Evolutionary conservation across 2,888 invertebrate species (phyloP), one percentile per base, ranked within the genome.

Genomic region (Tholera decimalis): DNA sequence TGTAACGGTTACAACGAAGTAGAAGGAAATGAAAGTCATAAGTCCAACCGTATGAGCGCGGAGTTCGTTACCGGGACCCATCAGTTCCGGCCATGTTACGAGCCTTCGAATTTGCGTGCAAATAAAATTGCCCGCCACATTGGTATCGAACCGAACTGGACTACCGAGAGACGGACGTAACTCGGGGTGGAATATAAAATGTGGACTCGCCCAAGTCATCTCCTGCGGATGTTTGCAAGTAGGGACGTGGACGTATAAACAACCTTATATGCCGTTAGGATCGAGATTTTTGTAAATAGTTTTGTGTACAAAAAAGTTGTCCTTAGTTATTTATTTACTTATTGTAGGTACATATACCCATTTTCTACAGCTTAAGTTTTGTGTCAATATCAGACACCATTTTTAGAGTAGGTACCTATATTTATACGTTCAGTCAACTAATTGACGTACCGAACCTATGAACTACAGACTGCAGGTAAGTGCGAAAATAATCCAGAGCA

Each of bases 101-200:
- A 90, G 85, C 87, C 84, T 88, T 89, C 89, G 92, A 91, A 93
- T 92, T 92, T 92, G 92, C 92, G 88, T 92, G 89, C 88, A 89
- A 91, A 92, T 91, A 92, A 92, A 92, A 92, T 88, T 85, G 88
- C 84, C 82, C 76, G 83, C 83, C 84, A 85, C 87, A 87, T 85
- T 83, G 84, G 85, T 86, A 75, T 75, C 51, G 74, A 66, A 84
- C 85, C 84, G 83, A 86, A 85, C 87, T 84, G 84, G 82, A 83
- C 87, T 81, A 73, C 85, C 87, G 76, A 79, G 84, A 86, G 85
- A 85, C 83, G 82, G 77, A 83, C 84, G 85, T 88, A 88, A 90
- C 89, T 81, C 80, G 81, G 85, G 83, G 71, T 82, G 86, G 87
- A 87, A 83, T 85, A 88, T 92, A 91, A 92, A 92, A 91, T 85